Evolutionary conservation across 2,888 invertebrate genomes (phyloP).

Genomic region (Tiliacea citrago): DNA sequence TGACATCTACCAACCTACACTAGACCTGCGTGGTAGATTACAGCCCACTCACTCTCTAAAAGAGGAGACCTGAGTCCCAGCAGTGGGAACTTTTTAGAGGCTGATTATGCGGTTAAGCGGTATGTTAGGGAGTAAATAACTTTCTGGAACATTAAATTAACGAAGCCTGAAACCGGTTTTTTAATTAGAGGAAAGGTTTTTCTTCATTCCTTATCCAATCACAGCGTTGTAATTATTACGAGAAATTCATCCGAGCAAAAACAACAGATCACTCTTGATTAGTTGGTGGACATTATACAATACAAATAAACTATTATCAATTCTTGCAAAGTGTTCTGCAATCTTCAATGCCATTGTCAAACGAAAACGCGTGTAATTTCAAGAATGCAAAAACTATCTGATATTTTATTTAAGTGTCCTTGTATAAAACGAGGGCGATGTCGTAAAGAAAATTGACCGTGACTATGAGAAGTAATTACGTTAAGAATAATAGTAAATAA

Average conservation of each 20-base stretch:
- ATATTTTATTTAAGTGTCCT: conserved; percentile 61
- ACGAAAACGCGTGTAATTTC: conserved; percentile 67
- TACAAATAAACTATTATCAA: conserved; percentile 61
- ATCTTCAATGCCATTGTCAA: conserved; percentile 76
- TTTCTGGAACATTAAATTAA: conserved; percentile 31
- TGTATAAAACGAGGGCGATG: conserved; percentile 60
- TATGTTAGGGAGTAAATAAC: neutral
- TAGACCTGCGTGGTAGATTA: too few relatives aligned
- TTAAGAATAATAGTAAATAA: conserved; percentile 39
- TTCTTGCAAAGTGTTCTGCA: conserved; percentile 66
- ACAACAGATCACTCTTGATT: conserved; percentile 45
- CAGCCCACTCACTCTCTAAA: too few relatives aligned
- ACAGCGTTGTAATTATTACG: conserved; percentile 30
- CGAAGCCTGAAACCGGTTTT: conserved; percentile 25
- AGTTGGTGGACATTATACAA: conserved; percentile 55
- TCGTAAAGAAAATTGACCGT: conserved; percentile 56
- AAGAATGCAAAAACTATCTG: conserved; percentile 60
- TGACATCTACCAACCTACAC: too few relatives aligned
- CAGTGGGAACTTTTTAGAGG: too few relatives aligned
- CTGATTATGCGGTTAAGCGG: too few relatives aligned
- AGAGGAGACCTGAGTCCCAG: too few relatives aligned
- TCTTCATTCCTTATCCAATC: conserved; percentile 18
- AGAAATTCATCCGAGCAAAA: conserved; percentile 34
- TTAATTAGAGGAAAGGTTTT: conserved; percentile 7
- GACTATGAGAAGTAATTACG: conserved; percentile 48